Base-by-base conservation (phyloP, 2,113 vertebrate genomes). In the Phylloscopus trochilus region DNA sequence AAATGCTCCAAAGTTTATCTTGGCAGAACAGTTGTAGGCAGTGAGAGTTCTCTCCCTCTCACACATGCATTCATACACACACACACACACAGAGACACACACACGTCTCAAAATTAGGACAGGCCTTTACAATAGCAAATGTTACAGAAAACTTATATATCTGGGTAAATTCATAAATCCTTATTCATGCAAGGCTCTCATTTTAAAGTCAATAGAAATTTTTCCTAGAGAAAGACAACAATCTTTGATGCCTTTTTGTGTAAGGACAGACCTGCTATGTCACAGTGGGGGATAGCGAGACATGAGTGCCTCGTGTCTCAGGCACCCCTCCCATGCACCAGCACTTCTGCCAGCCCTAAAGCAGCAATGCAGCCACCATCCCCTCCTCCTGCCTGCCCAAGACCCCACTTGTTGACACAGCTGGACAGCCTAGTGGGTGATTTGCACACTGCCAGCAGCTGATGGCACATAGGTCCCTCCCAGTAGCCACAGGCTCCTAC, bases 1-100 rank as follows among this genome's bases (percentile, higher is more conserved):
- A 97, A 97, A 96, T 95, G 92, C 90, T 96, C 93, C 83, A 89
- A 87, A 88, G 95, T 98, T 98, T 97, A 96, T 95, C 86, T 97
- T 97, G 95, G 96, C 97, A 96, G 91, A 85, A 94, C 79, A 89
- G 78, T 96, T 96, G 95, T 59, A 90, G 96, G 95, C 95, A 94
- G 88, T 53, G 78, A 97, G 92, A 96, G 93, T 96, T 97, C 87
- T 76, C 83, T 97, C 73, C 86, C 68, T 87, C 84, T 89, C 72
- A 3, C 77, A 83, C 90, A 94, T 35, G 89, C 81, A 59, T 83
- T 56, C 60, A 41, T 68, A 90, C 52, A 87, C 67, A 92, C 52
- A 51, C 75, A n/a, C n/a, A 62, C 64, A 51, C 13, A 59, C 21
- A 31, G 30, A 51, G 22, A 43, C 30, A 46, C 39, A 70, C 11